Evolutionary conservation across 2,888 invertebrate species (phyloP).

Genomic region (Cataglyphis albicans): DNA sequence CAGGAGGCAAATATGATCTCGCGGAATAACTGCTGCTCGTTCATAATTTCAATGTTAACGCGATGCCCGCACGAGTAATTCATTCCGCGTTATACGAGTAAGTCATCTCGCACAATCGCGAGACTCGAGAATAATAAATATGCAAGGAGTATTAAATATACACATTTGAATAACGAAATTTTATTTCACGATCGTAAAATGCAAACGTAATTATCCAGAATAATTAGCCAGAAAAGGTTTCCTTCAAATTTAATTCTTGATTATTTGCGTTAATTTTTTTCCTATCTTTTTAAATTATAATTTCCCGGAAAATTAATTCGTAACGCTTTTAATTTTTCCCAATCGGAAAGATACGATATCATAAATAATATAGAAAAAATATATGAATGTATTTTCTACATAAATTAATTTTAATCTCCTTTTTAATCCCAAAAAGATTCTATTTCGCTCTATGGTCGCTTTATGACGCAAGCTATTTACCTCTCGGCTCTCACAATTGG

Average conservation of each 20-base stretch:
- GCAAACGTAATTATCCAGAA: background rate
- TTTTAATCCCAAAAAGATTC: background rate
- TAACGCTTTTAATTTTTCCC: background rate
- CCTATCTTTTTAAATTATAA: background rate
- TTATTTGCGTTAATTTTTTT: background rate
- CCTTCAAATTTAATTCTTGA: background rate
- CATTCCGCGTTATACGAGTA: slow-evolving; percentile 3
- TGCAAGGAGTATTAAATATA: background rate
- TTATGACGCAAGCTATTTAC: slow-evolving; percentile 14
- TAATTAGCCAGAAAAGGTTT: background rate
- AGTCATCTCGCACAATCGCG: background rate
- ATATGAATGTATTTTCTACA: background rate
- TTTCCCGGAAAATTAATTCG: background rate
- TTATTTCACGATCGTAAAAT: background rate
- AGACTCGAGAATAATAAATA: slow-evolving; percentile 1
- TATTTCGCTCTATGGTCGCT: slow-evolving; percentile 6
- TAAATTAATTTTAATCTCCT: slow-evolving; percentile 14
- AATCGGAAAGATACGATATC: too few species aligned
- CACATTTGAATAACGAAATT: background rate
- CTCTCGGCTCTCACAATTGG: slow-evolving; percentile 4
- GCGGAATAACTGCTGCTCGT: slow-evolving; percentile 38
- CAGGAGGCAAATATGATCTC: slow-evolving; percentile 45
- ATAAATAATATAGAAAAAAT: background rate
- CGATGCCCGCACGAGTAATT: slow-evolving; percentile 34
- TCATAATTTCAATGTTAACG: slow-evolving; percentile 53